Percentiles rank a stretch among this genome's conserved stretches.
These are phyloP conservation scores for Meta bourneti DNA, from an alignment of 2,888 invertebrate species.

Conservation along the genomic window DNA sequence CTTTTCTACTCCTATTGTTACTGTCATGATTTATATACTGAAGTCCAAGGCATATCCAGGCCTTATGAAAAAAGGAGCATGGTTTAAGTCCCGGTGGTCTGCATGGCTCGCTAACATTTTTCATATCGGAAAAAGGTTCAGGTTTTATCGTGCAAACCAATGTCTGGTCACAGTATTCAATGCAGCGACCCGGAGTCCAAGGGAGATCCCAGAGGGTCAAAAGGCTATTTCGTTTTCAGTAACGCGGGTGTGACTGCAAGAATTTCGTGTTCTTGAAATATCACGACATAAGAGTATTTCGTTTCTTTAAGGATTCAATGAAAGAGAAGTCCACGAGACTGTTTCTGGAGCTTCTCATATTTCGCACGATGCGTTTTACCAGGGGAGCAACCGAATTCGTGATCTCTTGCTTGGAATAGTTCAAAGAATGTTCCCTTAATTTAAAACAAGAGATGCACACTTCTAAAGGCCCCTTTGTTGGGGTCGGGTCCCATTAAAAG, in stretches of 20 bases:
- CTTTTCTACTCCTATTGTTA: neutral
- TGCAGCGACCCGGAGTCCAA: neutral
- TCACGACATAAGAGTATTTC: neutral
- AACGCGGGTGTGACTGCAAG: neutral
- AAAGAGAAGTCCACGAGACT: neutral
- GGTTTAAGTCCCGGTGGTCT: neutral
- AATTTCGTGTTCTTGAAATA: neutral
- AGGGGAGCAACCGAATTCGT: too few species aligned
- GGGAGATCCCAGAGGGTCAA: neutral
- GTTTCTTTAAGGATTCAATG: neutral
- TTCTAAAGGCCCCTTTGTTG: too few species aligned
- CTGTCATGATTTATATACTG: neutral
- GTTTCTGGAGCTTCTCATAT: neutral
- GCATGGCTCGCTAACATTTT: neutral
- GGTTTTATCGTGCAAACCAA: neutral
- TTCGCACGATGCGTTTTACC: too few species aligned
- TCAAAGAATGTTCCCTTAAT: too few species aligned
- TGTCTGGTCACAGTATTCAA: neutral
- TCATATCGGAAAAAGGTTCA: neutral
- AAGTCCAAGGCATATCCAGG: neutral
- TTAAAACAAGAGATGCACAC: too few species aligned
- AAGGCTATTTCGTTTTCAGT: neutral
- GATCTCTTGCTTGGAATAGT: too few species aligned
- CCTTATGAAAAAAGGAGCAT: neutral
- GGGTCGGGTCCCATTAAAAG: too few species aligned